Evolutionary conservation across 2,113 vertebrate species (phyloP), one percentile per base, ranked within the genome.

Genomic region (Marcusenius ussheri): DNA sequence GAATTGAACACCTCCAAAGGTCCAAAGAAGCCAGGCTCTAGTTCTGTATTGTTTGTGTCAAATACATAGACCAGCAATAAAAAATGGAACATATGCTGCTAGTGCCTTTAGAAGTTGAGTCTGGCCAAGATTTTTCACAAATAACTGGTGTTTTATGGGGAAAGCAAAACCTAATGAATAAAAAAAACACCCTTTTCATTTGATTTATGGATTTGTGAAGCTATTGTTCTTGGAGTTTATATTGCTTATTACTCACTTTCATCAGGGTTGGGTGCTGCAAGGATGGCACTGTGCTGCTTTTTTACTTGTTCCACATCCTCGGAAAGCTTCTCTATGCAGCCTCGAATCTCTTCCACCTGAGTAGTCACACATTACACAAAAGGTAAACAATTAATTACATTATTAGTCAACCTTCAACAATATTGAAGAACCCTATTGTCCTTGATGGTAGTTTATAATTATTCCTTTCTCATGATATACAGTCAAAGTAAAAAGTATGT

Each of bases 301-400:
- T 98, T 98, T 91, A 98, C 97, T 93, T 97, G 97, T 91, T 98
- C 97, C 95, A 98, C 97, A 1, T 98, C 97, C 91, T 98, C 97
- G 0, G 97, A 98, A 93, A 98, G 96, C 92, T 98, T 98, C 91
- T 98, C 97, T 89, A 98, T 98, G 92, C 97, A 98, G 92, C 97
- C 97, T 17, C 97, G 95, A 92, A 98, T 98, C 95, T 98, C 97
- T 90, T 98, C 97, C 91, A 98, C 97, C 97, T 98, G 94, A 7
- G 74, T 13, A 89, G 87, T 3, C 91, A 83, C 51, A 74, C 46
- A 77, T 35, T 15, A 62, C 77, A 31, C 35, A 91, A 47, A 89
- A 53, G 50, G 31, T 39, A 24, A 27, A 50, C 47, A 27, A 87
- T 87, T 87, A 53, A 39, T 42, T 7, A 80, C 74, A 80, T 80